Evolutionary conservation across 2,797 vertebrate genomes (phyloP).

Genomic region (Gymnothorax javanicus): DNA sequence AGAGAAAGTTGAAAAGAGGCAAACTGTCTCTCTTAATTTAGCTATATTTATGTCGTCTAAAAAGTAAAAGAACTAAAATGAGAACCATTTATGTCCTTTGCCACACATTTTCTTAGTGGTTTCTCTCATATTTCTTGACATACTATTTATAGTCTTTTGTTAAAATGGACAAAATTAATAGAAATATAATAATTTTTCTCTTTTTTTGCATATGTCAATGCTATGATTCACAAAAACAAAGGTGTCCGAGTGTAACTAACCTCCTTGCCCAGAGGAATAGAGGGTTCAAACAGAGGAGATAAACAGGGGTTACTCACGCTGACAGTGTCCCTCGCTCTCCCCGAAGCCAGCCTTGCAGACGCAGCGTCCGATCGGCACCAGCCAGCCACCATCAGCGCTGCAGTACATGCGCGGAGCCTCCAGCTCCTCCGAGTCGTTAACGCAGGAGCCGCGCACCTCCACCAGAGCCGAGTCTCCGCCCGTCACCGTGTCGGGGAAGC

Average conservation of each 20-base stretch:
- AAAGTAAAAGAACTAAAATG: too few species aligned
- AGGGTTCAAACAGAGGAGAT: not conserved
- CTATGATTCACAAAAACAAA: not conserved
- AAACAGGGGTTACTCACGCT: conserved; percentile 68
- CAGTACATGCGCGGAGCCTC: conserved; percentile 85
- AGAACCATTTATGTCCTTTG: too few species aligned
- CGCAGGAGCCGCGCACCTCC: conserved; percentile 79
- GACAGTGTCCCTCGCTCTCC: conserved; percentile 78
- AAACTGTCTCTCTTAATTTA: too few species aligned
- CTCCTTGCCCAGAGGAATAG: not conserved
- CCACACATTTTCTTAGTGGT: too few species aligned
- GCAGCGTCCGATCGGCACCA: conserved; percentile 83
- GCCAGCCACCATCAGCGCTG: conserved; percentile 83
- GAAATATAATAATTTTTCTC: too few species aligned
- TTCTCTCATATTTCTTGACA: too few species aligned
- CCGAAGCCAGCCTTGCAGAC: conserved; percentile 81
- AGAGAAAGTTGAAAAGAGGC: too few species aligned
- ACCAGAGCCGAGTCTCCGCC: conserved; percentile 73
- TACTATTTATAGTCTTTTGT: too few species aligned
- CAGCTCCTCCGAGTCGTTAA: conserved; percentile 80
- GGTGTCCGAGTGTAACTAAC: not conserved
- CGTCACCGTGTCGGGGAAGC: too few species aligned
- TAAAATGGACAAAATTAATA: too few species aligned
- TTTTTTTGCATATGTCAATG: too few species aligned
- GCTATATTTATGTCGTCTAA: too few species aligned